Conservation (phyloP, 2,797 vertebrate species). For the Zenarchopterus dispar region DNA sequence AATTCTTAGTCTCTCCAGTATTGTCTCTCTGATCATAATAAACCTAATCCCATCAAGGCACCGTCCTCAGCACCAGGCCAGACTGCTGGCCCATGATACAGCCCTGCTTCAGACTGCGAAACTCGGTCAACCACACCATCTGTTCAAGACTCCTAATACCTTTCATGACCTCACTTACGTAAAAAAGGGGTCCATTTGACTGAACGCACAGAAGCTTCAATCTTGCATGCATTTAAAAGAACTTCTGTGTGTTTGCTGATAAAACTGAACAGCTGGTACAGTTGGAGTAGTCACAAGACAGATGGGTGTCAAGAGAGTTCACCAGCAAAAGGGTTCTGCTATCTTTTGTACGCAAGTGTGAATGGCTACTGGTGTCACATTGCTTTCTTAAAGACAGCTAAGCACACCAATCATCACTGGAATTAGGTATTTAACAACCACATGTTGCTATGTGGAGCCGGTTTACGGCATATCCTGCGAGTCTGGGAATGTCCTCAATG, state of each 20-base stretch:
- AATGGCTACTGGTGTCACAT: conserved; percentile 6
- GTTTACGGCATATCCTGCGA: no score
- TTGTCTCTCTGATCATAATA: background rate
- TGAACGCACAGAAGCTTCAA: background rate
- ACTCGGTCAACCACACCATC: conserved; percentile 65
- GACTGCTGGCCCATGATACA: conserved; percentile 16
- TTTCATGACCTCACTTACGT: conserved; percentile 31
- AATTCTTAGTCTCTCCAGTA: background rate
- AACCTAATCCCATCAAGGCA: conserved; percentile 40
- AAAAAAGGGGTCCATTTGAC: conserved; percentile 6
- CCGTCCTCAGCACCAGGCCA: background rate
- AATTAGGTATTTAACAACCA: no score
- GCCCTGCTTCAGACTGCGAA: conserved; percentile 18
- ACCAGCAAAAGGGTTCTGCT: conserved; percentile 8
- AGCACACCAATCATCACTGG: no score
- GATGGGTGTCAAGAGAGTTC: background rate
- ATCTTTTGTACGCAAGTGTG: conserved; percentile 26
- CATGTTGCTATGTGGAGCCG: no score
- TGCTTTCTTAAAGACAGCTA: no score
- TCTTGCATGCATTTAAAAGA: background rate
- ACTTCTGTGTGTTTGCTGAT: background rate
- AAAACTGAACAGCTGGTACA: background rate
- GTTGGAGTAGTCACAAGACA: conserved; percentile 20
- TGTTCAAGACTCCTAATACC: conserved; percentile 67
- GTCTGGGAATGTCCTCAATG: no score